Conservation (phyloP, 2,113 vertebrate genomes). For the Oncorhynchus keta region DNA sequence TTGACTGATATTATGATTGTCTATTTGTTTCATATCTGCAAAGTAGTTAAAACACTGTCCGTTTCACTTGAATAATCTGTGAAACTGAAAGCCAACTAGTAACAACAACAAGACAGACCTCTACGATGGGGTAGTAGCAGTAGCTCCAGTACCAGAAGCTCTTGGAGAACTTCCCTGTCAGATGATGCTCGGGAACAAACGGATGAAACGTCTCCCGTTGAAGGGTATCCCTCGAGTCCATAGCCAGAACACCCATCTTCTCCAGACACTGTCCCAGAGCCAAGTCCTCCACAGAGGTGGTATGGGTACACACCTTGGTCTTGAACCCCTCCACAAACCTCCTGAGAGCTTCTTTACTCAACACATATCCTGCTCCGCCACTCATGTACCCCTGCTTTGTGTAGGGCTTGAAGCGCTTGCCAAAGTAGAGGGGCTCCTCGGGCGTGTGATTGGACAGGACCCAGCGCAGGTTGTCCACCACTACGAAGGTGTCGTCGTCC, state of each 20-base stretch:
- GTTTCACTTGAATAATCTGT: not conserved
- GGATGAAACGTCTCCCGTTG: constrained; percentile 76
- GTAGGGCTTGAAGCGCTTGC: constrained; percentile 77
- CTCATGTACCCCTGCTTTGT: constrained; percentile 81
- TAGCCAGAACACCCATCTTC: constrained; percentile 72
- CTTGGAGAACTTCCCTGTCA: constrained; percentile 69
- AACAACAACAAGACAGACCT: constrained; percentile 61
- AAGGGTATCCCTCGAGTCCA: constrained; percentile 70
- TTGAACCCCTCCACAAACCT: constrained; percentile 68
- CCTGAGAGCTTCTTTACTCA: constrained; percentile 73
- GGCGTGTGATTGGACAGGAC: constrained; percentile 70
- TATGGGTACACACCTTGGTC: constrained; percentile 66
- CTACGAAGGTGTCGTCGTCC: constrained; percentile 73
- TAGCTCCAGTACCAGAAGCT: constrained; percentile 83
- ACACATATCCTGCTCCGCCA: constrained; percentile 75
- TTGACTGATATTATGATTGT: not conserved
- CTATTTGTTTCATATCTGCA: too few species aligned
- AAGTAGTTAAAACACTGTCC: too few species aligned
- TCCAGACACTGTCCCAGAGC: constrained; percentile 79
- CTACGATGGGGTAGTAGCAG: constrained; percentile 80
- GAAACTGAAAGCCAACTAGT: not conserved
- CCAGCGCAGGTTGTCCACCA: constrained; percentile 79
- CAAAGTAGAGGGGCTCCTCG: constrained; percentile 71
- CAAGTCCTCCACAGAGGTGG: constrained; percentile 72
- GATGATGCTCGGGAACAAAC: constrained; percentile 72